Evolutionary conservation across 1,140 invertebrate species (phyloP).

Genomic region (Archegozetes longisetosus): DNA sequence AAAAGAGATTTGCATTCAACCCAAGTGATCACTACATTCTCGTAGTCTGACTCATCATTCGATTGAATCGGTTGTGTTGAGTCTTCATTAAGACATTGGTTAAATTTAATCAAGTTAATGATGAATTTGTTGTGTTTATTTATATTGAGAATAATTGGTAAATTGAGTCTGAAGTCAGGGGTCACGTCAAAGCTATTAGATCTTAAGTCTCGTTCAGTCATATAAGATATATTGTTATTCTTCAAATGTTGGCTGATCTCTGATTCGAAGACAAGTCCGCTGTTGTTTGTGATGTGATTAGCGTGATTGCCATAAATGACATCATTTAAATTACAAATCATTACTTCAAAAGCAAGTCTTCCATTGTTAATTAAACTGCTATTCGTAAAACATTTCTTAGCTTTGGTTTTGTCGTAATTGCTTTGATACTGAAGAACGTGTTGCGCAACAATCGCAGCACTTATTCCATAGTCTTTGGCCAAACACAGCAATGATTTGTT

Average conservation of each 20-base stretch:
- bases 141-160: background rate
- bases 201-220: background rate
- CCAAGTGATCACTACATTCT: constrained; percentile 5
- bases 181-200: constrained; percentile 10
- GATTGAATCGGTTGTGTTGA: background rate
- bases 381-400: constrained; percentile 1
- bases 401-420: background rate
- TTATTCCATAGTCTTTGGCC: background rate
- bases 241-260: constrained; percentile 1
- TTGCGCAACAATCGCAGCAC: background rate
- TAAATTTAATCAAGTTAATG: background rate
- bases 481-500: background rate
- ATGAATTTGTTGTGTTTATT: background rate
- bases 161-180: constrained; percentile 13
- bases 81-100: background rate
- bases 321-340: constrained; percentile 6
- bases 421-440: background rate
- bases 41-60: background rate
- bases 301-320: background rate
- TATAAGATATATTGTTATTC: background rate
- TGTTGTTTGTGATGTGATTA: constrained; percentile 8
- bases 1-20: constrained; percentile 17
- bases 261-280: constrained; percentile 2
- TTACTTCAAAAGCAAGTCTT: constrained; percentile 4
- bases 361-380: background rate